Percentiles rank a stretch among this genome's conserved stretches.
Evolutionary conservation across 2,888 invertebrate genomes (phyloP).

Genomic region (Coleophora deauratella): DNA sequence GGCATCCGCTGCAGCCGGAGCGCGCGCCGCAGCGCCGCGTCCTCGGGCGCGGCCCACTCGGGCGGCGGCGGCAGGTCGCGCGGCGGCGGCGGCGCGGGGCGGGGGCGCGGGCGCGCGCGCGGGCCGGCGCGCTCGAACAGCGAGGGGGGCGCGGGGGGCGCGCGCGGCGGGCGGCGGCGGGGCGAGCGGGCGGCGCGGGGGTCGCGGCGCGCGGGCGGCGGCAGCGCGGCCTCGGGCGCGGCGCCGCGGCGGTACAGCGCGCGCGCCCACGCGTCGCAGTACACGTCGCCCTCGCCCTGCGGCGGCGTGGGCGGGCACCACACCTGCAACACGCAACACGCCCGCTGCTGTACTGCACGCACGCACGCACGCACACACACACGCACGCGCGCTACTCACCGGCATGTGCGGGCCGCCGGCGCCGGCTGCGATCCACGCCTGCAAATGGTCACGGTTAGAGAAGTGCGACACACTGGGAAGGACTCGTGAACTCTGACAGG

Average conservation of each 20-base stretch:
- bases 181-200: constrained; percentile 72
- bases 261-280: constrained; percentile 88
- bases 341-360: not conserved
- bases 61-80: constrained; percentile 82
- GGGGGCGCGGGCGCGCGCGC: constrained; percentile 77
- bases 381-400: constrained; percentile 73
- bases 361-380: not conserved
- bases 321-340: constrained; percentile 74
- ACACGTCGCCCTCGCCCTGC: constrained; percentile 91
- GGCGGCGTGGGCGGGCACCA: constrained; percentile 99
- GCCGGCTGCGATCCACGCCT: constrained; percentile 86
- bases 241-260: constrained; percentile 87
- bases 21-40: constrained; percentile 89
- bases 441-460: constrained; percentile 31
- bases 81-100: constrained; percentile 83
- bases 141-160: constrained; percentile 83
- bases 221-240: constrained; percentile 85
- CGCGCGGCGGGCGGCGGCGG: constrained; percentile 78
- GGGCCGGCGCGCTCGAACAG: constrained; percentile 79
- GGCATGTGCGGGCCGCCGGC: constrained; percentile 82
- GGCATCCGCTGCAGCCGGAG: constrained; percentile 78
- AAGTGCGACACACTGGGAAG: not conserved
- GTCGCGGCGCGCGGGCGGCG: constrained; percentile 69
- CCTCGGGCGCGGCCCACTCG: constrained; percentile 94
- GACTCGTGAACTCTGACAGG: too few relatives aligned